Evolutionary conservation across 1,140 invertebrate species (phyloP).

Genomic region (Atta colombica): DNA sequence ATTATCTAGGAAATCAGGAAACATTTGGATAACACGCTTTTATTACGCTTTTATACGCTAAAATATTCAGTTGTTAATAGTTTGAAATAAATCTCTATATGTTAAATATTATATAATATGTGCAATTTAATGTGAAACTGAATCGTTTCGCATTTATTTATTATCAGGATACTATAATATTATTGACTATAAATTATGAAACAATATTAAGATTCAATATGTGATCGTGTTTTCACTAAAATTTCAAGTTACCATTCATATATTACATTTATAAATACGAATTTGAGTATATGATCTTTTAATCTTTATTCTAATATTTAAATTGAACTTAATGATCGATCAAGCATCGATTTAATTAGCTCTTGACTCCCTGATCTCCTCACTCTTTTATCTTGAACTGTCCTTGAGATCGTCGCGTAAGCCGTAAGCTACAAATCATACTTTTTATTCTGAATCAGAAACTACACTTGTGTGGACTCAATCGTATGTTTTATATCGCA

Average conservation of each 20-base stretch:
- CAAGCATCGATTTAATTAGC: neutral
- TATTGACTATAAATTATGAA: neutral
- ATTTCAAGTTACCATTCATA: neutral
- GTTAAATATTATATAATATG: neutral
- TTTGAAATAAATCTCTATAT: neutral
- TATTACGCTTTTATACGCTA: too few relatives aligned
- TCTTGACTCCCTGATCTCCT: neutral
- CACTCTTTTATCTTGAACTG: neutral
- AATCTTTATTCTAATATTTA: neutral
- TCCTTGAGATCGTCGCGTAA: neutral
- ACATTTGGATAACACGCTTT: neutral
- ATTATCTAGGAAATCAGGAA: neutral
- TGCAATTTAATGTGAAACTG: neutral
- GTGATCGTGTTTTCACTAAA: neutral
- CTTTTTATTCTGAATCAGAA: conserved; percentile 13
- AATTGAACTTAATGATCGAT: neutral
- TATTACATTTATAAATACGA: neutral
- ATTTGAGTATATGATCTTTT: neutral
- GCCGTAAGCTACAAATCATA: conserved; percentile 5
- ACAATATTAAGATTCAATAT: neutral
- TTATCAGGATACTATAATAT: neutral
- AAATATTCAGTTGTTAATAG: neutral
- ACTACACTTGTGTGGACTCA: conserved; percentile 18
- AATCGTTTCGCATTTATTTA: neutral
- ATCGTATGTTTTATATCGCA: neutral